A percentile compares a stretch with the other conserved stretches of the same genome.
phyloP scores from a whole-genome alignment of 2,888 invertebrate species.

The Ganaspis brasiliensis region DNA sequence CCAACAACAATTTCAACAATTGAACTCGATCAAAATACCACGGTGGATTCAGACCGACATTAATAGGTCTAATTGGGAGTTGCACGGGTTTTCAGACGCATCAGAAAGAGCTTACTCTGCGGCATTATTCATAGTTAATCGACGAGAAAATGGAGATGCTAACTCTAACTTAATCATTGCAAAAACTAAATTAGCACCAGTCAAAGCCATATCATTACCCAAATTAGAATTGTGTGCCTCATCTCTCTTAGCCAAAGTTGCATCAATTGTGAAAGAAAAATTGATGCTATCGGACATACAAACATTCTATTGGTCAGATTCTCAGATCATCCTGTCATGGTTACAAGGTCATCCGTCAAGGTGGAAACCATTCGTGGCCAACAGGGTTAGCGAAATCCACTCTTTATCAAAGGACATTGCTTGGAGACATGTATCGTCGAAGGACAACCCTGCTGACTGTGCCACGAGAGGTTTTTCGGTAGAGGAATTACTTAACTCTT shows the following conservation, averaged over 20 bases:
- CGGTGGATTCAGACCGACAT: not conserved
- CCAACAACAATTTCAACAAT: not conserved
- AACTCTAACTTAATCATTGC: not conserved
- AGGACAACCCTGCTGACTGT: not conserved
- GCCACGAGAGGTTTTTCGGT: not conserved
- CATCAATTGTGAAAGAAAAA: not conserved
- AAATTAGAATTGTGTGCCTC: not conserved
- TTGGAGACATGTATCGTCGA: not conserved
- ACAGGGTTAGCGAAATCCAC: not conserved
- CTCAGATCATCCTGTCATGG: not conserved
- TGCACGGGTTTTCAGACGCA: not conserved
- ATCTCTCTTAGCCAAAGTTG: not conserved
- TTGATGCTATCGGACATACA: not conserved
- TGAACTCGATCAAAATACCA: not conserved
- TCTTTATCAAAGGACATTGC: not conserved
- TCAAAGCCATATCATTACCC: not conserved
- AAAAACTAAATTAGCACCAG: not conserved
- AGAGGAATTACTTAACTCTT: not conserved
- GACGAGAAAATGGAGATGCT: not conserved
- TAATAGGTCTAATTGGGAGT: not conserved
- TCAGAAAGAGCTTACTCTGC: slow-evolving; percentile 1
- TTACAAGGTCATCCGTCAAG: not conserved
- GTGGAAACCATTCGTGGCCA: not conserved
- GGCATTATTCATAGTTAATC: not conserved
- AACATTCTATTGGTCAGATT: not conserved